A percentile compares a stretch with the other conserved stretches of the same genome.
phyloP scores from a whole-genome alignment of 2,797 vertebrate species.

The Syngnathus acus region DNA sequence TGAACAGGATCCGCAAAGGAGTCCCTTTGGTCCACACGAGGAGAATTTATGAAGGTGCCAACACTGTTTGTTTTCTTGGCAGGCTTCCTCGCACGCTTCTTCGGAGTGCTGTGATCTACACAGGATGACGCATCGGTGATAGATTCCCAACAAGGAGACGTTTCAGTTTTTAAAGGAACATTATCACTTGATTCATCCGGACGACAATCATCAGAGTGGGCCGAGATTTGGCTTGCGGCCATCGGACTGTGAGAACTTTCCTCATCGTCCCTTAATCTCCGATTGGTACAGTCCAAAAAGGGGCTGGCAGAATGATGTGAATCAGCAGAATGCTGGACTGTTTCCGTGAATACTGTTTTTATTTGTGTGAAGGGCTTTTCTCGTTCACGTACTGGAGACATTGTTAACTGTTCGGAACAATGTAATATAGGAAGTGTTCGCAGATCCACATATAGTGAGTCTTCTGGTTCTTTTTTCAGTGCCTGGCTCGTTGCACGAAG shows the following conservation, averaged over 20 bases:
- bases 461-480: constrained; percentile 54
- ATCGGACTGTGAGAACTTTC: constrained; percentile 24
- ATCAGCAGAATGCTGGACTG: constrained; percentile 7
- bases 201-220: constrained; percentile 8
- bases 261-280: constrained; percentile 24
- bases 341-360: constrained; percentile 31
- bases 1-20: constrained; percentile 16
- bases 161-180: constrained; percentile 30
- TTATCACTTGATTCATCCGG: constrained; percentile 11
- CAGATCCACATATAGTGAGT: constrained; percentile 67
- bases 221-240: constrained; percentile 31
- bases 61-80: constrained; percentile 59
- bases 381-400: constrained; percentile 16
- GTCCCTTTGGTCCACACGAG: constrained; percentile 3
- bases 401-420: constrained; percentile 61
- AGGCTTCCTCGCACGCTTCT: constrained; percentile 51
- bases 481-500: constrained; percentile 29
- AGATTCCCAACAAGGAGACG: constrained; percentile 27
- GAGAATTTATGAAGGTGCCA: constrained; percentile 41
- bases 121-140: constrained; percentile 20
- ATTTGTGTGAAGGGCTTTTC: constrained; percentile 17
- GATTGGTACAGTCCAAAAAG: constrained; percentile 19
- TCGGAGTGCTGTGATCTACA: constrained; percentile 40
- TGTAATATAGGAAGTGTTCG: constrained; percentile 67
- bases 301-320: constrained; percentile 11